Conservation (phyloP, 2,797 vertebrate species). For the Sitta carolinensis region DNA sequence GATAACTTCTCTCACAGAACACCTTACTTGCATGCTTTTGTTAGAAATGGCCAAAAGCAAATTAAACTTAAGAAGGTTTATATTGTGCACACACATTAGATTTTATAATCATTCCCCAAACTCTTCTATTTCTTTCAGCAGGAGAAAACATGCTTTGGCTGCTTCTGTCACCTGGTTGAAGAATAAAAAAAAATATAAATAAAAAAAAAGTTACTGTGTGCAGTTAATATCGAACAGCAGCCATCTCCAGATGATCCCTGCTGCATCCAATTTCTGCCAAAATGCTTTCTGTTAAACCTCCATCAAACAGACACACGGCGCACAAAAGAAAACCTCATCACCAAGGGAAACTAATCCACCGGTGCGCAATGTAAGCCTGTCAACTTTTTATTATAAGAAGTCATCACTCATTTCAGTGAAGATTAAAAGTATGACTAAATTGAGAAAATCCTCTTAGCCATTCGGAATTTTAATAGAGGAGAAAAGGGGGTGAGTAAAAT, state of each 20-base stretch:
- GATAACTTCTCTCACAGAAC: conserved; percentile 4
- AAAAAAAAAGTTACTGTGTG: conserved; percentile 83
- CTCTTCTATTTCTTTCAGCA: conserved; percentile 44
- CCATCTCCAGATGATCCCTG: conserved; percentile 96
- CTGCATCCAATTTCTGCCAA: conserved; percentile 99
- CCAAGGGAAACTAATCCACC: conserved; percentile 98
- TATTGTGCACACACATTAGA: neutral
- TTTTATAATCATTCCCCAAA: conserved; percentile 19
- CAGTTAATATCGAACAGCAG: conserved; percentile 93
- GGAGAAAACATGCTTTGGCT: conserved; percentile 61
- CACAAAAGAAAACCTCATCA: conserved; percentile 99
- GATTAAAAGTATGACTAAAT: conserved; percentile 99
- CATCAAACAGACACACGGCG: conserved; percentile 97
- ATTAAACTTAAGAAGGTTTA: conserved; percentile 50
- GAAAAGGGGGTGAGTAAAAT: conserved; percentile 83
- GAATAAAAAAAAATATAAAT: conserved; percentile 48
- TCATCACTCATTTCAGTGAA: conserved; percentile 99
- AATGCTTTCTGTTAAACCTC: conserved; percentile 98
- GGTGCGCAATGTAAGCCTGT: conserved; percentile 97
- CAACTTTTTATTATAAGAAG: conserved; percentile 98
- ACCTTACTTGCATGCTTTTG: neutral
- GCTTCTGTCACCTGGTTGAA: conserved; percentile 77
- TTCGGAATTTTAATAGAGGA: conserved; percentile 96
- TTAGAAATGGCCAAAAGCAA: conserved; percentile 59
- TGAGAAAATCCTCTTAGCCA: conserved; percentile 99